Evolutionary conservation across 2,888 invertebrate genomes (phyloP).

Genomic region (Ichneumoninae sp.): DNA sequence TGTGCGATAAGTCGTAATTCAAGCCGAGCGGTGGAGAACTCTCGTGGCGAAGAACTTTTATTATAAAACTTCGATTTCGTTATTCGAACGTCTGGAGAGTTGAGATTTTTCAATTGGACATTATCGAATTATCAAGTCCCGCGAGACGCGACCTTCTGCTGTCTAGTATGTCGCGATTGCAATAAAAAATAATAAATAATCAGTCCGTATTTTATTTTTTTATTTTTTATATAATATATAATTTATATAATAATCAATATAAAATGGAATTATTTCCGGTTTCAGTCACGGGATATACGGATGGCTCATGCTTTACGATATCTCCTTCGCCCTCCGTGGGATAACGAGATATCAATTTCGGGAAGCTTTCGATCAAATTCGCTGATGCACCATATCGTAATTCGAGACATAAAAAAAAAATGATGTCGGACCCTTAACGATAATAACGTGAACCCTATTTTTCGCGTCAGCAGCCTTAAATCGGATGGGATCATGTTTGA

Average conservation of each 20-base stretch:
- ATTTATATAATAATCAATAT: neutral
- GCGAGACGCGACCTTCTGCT: neutral
- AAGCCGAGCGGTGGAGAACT: constrained; percentile 20
- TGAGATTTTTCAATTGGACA: constrained; percentile 55
- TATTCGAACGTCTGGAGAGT: constrained; percentile 18
- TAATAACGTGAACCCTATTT: constrained; percentile 8
- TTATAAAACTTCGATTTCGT: constrained; percentile 71
- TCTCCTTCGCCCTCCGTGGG: neutral
- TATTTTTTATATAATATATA: neutral
- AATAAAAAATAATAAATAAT: too few species aligned
- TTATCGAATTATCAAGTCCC: constrained; percentile 27
- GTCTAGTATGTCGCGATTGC: neutral
- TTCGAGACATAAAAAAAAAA: neutral
- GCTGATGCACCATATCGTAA: neutral
- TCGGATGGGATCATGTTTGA: constrained; percentile 13
- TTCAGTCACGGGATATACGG: neutral
- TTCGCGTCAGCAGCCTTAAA: constrained; percentile 4
- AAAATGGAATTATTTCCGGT: neutral
- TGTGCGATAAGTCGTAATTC: constrained; percentile 17
- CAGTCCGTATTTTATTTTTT: neutral
- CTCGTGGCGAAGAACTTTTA: constrained; percentile 68
- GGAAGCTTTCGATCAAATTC: neutral
- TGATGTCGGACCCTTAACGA: neutral
- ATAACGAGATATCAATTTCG: constrained; percentile 16
- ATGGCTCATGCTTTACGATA: neutral